These are phyloP conservation scores for Notolabrus celidotus DNA, from an alignment of 2,797 vertebrate genomes.

Conservation along the genomic window DNA sequence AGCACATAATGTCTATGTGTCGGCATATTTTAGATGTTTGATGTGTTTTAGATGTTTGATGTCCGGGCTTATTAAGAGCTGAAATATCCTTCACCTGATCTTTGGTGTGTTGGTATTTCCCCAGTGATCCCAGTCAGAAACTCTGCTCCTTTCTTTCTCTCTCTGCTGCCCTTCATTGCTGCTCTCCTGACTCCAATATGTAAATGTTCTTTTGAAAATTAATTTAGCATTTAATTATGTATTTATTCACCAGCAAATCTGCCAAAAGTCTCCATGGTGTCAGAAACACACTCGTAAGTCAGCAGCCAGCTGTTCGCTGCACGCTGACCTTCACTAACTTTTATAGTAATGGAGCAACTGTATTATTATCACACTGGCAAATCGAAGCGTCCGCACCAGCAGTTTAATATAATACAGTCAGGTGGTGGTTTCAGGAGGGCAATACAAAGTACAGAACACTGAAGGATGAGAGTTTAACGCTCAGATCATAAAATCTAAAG, in stretches of 20 bases:
- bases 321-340: constrained; percentile 41
- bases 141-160: neutral
- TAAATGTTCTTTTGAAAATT: constrained; percentile 50
- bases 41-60: neutral
- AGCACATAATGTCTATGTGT: no score
- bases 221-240: constrained; percentile 62
- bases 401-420: neutral
- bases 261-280: constrained; percentile 39
- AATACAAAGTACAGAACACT: neutral
- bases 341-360: constrained; percentile 5
- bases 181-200: constrained; percentile 31
- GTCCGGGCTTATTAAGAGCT: neutral
- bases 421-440: neutral
- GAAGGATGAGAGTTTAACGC: neutral
- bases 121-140: neutral
- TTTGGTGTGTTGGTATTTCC: no score
- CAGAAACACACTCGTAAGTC: constrained; percentile 20
- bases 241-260: constrained; percentile 59
- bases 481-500: no score
- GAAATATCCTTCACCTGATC: no score
- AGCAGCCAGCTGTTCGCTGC: constrained; percentile 47
- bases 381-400: neutral
- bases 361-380: constrained; percentile 3
- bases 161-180: constrained; percentile 19
- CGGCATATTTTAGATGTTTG: no score